phyloP scores from a whole-genome alignment of 2,797 vertebrate species.

The Premnoplex brunnescens region DNA sequence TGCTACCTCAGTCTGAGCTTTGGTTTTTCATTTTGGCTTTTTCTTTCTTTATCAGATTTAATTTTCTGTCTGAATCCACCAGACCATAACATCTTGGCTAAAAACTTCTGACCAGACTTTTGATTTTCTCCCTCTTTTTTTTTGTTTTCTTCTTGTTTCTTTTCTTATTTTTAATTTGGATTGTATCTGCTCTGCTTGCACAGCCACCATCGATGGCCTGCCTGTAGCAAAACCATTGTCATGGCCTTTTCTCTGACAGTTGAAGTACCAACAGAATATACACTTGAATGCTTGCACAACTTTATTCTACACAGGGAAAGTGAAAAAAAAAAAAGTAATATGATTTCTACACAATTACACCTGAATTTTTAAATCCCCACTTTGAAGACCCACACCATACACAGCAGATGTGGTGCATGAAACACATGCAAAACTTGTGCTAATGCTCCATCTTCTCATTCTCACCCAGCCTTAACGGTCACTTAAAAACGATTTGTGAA shows the following conservation, averaged over 20 bases:
- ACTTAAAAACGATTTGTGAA: conserved; percentile 3
- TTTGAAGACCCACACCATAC: neutral
- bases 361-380: neutral
- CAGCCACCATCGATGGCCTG: neutral
- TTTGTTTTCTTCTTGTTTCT: neutral
- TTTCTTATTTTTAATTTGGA: neutral
- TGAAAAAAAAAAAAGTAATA: neutral
- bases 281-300: neutral
- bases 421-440: accelerated
- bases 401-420: neutral
- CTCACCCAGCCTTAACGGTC: neutral
- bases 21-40: conserved; percentile 21
- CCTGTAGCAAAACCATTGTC: neutral
- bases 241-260: neutral
- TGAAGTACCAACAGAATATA: neutral
- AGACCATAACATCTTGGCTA: neutral
- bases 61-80: neutral
- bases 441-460: neutral
- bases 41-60: conserved; percentile 1
- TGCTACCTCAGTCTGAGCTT: neutral
- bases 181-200: neutral
- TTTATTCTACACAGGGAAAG: neutral
- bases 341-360: neutral
- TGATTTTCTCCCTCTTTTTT: neutral
- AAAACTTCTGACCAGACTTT: neutral